Evolutionary conservation across 2,113 vertebrate genomes (phyloP).

Genomic region (Malurus cyaneus): DNA sequence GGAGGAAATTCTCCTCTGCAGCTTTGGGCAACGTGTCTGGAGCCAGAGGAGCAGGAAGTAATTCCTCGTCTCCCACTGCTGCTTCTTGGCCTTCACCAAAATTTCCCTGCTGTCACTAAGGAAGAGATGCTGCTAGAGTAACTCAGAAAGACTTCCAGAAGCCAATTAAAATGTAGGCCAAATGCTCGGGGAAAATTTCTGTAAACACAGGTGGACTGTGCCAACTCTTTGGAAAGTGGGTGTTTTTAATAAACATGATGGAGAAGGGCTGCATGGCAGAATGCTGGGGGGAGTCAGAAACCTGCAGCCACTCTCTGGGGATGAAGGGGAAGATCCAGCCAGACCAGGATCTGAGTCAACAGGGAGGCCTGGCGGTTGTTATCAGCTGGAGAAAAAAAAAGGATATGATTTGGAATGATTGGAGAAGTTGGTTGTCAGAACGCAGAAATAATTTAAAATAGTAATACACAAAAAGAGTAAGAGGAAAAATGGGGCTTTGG

Average conservation of each 20-base stretch:
- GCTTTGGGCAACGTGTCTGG: background rate
- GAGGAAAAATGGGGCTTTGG: background rate
- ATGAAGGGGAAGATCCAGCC: background rate
- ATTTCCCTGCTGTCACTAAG: background rate
- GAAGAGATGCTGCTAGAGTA: background rate
- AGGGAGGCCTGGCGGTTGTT: background rate
- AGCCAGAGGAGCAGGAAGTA: background rate
- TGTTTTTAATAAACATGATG: constrained; percentile 16
- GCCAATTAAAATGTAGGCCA: constrained; percentile 47
- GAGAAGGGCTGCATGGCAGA: background rate
- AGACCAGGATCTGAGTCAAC: background rate
- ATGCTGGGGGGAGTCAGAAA: background rate
- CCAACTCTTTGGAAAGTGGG: background rate
- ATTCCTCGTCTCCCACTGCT: background rate
- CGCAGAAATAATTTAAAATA: background rate
- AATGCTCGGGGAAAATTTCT: constrained; percentile 40
- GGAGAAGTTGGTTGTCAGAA: background rate
- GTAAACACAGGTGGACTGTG: constrained; percentile 27
- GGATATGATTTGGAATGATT: background rate
- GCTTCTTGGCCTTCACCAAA: background rate
- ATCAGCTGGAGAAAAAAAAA: background rate
- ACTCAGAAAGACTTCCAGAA: background rate
- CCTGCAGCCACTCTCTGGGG: background rate
- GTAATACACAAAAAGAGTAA: background rate
- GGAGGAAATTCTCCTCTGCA: background rate